Percentiles rank a stretch among this genome's conserved stretches.
These are phyloP conservation scores for Lochmaea crataegi DNA, from an alignment of 2,888 invertebrate species.

Conservation along the genomic window DNA sequence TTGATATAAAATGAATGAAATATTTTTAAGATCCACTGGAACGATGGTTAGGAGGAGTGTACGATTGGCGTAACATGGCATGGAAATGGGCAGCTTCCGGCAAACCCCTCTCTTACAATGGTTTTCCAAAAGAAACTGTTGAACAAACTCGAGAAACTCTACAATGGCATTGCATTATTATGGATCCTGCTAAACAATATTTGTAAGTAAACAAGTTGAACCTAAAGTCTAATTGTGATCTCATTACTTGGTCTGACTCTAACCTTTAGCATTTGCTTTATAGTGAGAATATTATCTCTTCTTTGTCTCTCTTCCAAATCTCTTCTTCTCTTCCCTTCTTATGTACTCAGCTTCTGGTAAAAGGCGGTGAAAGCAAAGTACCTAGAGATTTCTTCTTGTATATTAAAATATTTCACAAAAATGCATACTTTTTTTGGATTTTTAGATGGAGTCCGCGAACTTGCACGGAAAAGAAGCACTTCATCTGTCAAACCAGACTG, in stretches of 20 bases:
- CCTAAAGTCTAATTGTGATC: too few species aligned
- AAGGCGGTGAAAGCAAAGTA: too few species aligned
- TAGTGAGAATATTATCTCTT: too few species aligned
- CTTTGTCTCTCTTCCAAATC: too few species aligned
- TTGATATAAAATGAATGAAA: not conserved
- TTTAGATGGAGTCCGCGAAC: constrained; percentile 75
- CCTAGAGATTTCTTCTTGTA: too few species aligned
- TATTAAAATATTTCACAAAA: too few species aligned
- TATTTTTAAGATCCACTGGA: constrained; percentile 62
- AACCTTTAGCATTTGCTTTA: too few species aligned
- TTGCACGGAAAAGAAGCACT: constrained; percentile 74
- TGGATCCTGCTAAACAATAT: constrained; percentile 78
- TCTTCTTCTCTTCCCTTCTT: too few species aligned
- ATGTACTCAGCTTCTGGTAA: too few species aligned
- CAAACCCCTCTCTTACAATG: constrained; percentile 77
- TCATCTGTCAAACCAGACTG: constrained; percentile 77
- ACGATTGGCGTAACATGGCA: constrained; percentile 76
- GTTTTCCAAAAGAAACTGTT: constrained; percentile 67
- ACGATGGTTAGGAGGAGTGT: constrained; percentile 88
- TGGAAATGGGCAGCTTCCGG: constrained; percentile 88
- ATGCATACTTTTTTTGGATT: constrained; percentile 15
- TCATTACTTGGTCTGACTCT: too few species aligned
- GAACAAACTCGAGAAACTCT: constrained; percentile 66
- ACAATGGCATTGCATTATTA: constrained; percentile 81
- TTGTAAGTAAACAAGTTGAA: constrained; percentile 65